Conservation (phyloP, 2,888 invertebrate genomes). For the Sicus ferrugineus region DNA sequence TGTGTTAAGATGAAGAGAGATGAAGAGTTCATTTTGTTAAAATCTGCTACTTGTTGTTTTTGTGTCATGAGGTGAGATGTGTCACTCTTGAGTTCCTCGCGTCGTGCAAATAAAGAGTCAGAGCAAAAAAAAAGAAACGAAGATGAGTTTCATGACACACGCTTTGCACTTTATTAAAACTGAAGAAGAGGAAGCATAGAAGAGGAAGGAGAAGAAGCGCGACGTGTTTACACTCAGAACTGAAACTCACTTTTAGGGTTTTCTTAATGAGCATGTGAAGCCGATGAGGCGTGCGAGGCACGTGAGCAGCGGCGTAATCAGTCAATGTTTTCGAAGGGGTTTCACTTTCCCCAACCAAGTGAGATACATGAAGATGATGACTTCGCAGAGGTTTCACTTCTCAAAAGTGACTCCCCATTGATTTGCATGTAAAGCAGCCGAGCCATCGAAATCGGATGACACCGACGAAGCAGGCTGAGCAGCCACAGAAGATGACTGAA, state of each 20-base stretch:
- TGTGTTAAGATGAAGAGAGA: background rate
- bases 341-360: background rate
- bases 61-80: background rate
- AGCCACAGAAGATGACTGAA: no score
- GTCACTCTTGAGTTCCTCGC: no score
- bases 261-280: background rate
- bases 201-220: background rate
- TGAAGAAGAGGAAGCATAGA: no score
- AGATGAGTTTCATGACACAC: background rate
- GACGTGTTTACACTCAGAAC: background rate
- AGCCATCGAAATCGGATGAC: no score
- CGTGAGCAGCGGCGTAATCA: background rate
- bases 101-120: background rate
- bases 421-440: no score
- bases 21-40: background rate
- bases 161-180: conserved; percentile 10
- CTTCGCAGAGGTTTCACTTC: background rate
- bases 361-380: background rate
- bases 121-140: background rate
- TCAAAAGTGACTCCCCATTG: no score
- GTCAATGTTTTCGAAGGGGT: background rate
- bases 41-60: background rate
- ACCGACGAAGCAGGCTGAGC: no score
- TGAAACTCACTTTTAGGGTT: background rate
- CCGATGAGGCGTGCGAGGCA: background rate